Base-by-base conservation (phyloP, 1,140 invertebrate genomes). In the Drosophila pachea region DNA sequence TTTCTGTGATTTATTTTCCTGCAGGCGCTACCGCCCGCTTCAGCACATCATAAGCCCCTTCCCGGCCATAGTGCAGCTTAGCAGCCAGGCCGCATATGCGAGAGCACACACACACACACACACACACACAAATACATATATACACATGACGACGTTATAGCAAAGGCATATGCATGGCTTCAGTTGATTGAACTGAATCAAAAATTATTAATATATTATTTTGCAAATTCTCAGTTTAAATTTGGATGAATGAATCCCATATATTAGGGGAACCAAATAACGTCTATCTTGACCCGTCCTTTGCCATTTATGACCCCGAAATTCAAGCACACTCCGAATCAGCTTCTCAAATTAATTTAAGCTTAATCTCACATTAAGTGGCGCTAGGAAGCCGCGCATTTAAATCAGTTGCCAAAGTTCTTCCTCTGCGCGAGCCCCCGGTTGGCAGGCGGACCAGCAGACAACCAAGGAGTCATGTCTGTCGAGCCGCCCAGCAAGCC, bases 351-450 rank as follows among this genome's bases (percentile, higher is more conserved):
- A 74, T 64, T 74, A 58, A 73, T 81, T 79, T 63, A 45, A 76
- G 74, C 74, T 86, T 77, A 86, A 86, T 86, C 76, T 55, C 71
- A 74, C 56, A 77, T 77, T 86, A 86, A 81, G 76, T 84, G 79
- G 79, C 81, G 79, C 81, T 86, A 72, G 53, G 84, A 68, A 79
- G 73, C 72, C 29, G 62, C 68, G 64, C 79, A 81, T 84, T 84
- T 86, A 86, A 86, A 84, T 84, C 79, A 86, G 66, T 79, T 71
- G 60, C 38, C 67, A 58, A 42, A 62, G 47, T 68, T 52, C 22
- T 67, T 60, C 14, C 22, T 22, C 22, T 22, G 22, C 22, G 1
- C 53, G 48, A 14, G 38, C 14, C 29, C 35, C 58, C 61, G 16
- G 3, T 47, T 4, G 33, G 42, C 48, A 38, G 31, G 4, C 55